Evolutionary conservation across 2,797 vertebrate genomes (phyloP).

Genomic region (Merluccius polli): DNA sequence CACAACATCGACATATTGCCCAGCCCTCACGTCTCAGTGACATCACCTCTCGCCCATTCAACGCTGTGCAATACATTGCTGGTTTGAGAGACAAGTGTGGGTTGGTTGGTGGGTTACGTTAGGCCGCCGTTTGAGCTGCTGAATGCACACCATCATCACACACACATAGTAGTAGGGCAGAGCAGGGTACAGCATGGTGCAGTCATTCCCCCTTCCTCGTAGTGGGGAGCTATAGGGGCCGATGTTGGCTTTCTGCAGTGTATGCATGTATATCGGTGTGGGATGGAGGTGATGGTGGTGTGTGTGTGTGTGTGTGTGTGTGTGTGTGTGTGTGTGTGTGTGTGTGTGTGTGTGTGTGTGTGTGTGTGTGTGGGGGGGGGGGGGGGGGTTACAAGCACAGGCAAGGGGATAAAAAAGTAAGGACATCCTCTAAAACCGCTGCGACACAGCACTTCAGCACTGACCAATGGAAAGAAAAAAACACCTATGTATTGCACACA

Average conservation of each 20-base stretch:
- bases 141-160: neutral
- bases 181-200: neutral
- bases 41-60: neutral
- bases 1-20: too few relatives aligned
- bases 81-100: neutral
- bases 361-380: neutral
- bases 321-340: too few relatives aligned
- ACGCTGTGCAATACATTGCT: neutral
- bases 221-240: slow-evolving; percentile 19
- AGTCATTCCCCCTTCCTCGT: slow-evolving; percentile 13
- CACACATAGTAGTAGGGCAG: neutral
- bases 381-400: slow-evolving; percentile 28
- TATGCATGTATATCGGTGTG: neutral
- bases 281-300: neutral
- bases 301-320: slow-evolving; percentile 7
- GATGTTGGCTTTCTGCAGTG: slow-evolving; percentile 31
- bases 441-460: slow-evolving; percentile 26
- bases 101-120: neutral
- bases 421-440: slow-evolving; percentile 32
- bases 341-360: too few relatives aligned
- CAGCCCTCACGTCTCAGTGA: neutral
- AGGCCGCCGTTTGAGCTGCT: too few relatives aligned
- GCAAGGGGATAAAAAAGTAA: slow-evolving; percentile 40
- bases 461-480: slow-evolving; percentile 30
- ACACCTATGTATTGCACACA: slow-evolving; percentile 29